Base-by-base conservation (phyloP, 2,888 invertebrate species). In the Chymomyza amoena region DNA sequence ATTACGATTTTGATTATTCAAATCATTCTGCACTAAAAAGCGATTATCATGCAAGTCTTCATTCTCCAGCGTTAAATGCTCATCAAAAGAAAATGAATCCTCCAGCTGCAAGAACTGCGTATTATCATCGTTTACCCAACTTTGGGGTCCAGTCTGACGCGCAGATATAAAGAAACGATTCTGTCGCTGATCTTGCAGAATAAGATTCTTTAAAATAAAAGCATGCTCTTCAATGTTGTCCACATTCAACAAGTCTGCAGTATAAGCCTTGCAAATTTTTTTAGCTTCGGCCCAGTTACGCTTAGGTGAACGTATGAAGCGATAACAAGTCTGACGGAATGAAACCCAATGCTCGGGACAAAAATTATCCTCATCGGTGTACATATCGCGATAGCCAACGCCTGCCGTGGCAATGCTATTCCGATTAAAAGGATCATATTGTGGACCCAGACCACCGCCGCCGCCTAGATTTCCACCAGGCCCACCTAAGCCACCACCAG, bases 341-440 rank as follows among this genome's bases (percentile, higher is more conserved):
- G 94, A 94, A n/a, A 95, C 92, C 98, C 98, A 98, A 90, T 97
- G 94, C 65, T 95, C 95, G 0, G 98, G 98, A 91, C 98, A 98
- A 63, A 88, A 92, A 73, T 90, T 89, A 28, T 90, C 89, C 59
- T 90, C 90, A 76, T 87, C 93, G 85, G 77, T 83, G 50, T 84
- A 90, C 20, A 80, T 83, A 68, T 91, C 90, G 9, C 80, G 60
- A 68, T 82, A 89, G 10, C 80, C 83, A 5, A 75, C 45, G 1
- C 78, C 77, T 3, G 70, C n/a, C 13, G 63, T 64, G 39, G 70
- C 70, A 6, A 81, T 74, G 52, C 66, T 72, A 60, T 81, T 84
- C 4, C 90, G 87, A 71, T 87, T 88, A 25, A 90, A 90, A 1
- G 90, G 89, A 71, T 90, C 89, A 10, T 89, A 89, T 68, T 89